These are phyloP conservation scores for Ophonus ardosiacus DNA, from an alignment of 2,888 invertebrate genomes.

Conservation along the genomic window DNA sequence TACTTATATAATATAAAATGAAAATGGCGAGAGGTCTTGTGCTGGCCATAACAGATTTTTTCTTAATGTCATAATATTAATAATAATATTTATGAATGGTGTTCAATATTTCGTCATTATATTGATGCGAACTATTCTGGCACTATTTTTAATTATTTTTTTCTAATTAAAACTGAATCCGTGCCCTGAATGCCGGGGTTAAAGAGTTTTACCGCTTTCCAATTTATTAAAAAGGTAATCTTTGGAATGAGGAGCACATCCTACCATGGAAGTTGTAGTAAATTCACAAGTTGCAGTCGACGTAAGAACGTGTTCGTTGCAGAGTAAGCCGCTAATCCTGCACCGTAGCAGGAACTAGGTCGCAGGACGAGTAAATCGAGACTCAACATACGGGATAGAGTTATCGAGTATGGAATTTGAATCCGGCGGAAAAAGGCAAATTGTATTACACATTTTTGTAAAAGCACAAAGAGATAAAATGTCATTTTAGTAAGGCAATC, in stretches of 20 bases:
- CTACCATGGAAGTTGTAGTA: background rate
- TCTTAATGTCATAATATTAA: too few relatives aligned
- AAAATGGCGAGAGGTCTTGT: too few relatives aligned
- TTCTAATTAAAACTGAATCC: constrained; percentile 10
- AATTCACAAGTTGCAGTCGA: constrained; percentile 20
- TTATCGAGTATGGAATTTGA: background rate
- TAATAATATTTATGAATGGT: too few relatives aligned
- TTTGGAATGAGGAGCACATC: constrained; percentile 12
- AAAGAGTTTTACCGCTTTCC: constrained; percentile 26
- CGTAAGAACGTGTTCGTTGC: constrained; percentile 3
- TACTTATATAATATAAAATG: too few relatives aligned
- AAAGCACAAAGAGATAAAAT: background rate
- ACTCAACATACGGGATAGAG: background rate
- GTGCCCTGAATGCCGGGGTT: background rate
- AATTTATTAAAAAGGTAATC: constrained; percentile 46
- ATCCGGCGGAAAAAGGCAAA: background rate
- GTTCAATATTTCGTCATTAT: too few relatives aligned
- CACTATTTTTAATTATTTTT: background rate
- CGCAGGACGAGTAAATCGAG: background rate
- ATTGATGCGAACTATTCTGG: too few relatives aligned
- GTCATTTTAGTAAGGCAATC: background rate
- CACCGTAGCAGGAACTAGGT: background rate
- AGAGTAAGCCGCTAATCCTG: background rate
- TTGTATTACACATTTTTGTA: background rate
- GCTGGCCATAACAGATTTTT: too few relatives aligned